phyloP scores from a whole-genome alignment of 2,888 invertebrate species.

The Phengaris alcon region DNA sequence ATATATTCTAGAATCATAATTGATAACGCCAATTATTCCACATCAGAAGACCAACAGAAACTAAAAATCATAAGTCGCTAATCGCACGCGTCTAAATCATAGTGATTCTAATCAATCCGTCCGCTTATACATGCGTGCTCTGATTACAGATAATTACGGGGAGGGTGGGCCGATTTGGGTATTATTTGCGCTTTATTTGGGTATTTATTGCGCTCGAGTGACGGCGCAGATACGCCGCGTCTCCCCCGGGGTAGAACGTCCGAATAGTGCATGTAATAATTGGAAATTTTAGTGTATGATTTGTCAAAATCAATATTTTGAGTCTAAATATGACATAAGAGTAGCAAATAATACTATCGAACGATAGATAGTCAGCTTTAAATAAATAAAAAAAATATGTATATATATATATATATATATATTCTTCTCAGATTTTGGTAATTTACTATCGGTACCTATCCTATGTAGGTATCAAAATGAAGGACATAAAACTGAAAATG shows the following conservation, averaged over 20 bases:
- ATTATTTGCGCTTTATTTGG: slow-evolving; percentile 84
- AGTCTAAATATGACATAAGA: no score
- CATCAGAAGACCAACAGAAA: slow-evolving; percentile 7
- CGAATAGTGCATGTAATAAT: background rate
- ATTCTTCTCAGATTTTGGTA: no score
- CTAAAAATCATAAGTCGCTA: slow-evolving; percentile 42
- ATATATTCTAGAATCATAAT: slow-evolving; percentile 36
- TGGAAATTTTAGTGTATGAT: background rate
- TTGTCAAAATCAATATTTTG: background rate
- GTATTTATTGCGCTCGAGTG: slow-evolving; percentile 81
- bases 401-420: no score
- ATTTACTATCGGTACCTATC: no score
- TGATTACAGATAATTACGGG: slow-evolving; percentile 70
- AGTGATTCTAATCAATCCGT: slow-evolving; percentile 50
- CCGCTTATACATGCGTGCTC: slow-evolving; percentile 54
- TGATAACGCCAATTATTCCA: slow-evolving; percentile 35
- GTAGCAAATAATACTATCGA: no score
- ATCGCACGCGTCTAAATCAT: slow-evolving; percentile 44
- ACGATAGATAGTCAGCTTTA: no score
- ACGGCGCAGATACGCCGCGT: slow-evolving; percentile 71
- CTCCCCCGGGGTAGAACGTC: slow-evolving; percentile 45
- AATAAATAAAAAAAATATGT: no score
- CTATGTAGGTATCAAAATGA: no score
- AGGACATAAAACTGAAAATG: no score
- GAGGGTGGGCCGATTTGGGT: slow-evolving; percentile 77